Evolutionary conservation across 2,888 invertebrate species (phyloP), one percentile per base, ranked within the genome.

Genomic region (Pachycephus smyrnensis): DNA sequence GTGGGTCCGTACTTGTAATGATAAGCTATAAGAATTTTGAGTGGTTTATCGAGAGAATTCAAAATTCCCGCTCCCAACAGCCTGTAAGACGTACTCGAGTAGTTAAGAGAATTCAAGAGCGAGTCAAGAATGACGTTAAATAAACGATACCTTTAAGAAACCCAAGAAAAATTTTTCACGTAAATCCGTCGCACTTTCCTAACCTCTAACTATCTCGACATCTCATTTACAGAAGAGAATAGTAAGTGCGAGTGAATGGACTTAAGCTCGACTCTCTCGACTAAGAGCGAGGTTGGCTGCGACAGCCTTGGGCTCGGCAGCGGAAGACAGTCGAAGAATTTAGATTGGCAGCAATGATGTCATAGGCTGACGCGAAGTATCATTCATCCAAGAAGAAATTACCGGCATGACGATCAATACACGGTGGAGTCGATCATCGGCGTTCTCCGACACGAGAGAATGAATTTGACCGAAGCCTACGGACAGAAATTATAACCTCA

Each of bases 211-310:
- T 23, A 55, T 30, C 71, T 23, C 33, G 71, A 33, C 11, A 23
- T 71, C 71, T 71, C 71, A 33, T 32, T 30, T 30, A 11, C 71
- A 71, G 23, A 71, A 71, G 71, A 71, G 71, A 71, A 71, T 33
- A 71, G 33, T 71, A 33, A 71, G 71, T 33, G 15, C 71, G 71
- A 71, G 71, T 30, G 71, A 71, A 71, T 71, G 71, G 71, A 71
- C n/a, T 71, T 23, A 12, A 23, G 6, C 30, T 33, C 71, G 31
- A 31, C 30, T 71, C 23, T 6, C 23, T 55, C 55, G 55, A 0
- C 55, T 23, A 55, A 23, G 55, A 55, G 15, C 55, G 55, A 55
- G 55, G 55, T 55, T 55, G 55, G 71, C 31, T 31, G 30, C 31
- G 33, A 33, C 71, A 71, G 71, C 71, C 71, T 71, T 33, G 71